Evolutionary conservation across 2,113 vertebrate genomes (phyloP), one percentile per base, ranked within the genome.

Genomic region (Riparia riparia): DNA sequence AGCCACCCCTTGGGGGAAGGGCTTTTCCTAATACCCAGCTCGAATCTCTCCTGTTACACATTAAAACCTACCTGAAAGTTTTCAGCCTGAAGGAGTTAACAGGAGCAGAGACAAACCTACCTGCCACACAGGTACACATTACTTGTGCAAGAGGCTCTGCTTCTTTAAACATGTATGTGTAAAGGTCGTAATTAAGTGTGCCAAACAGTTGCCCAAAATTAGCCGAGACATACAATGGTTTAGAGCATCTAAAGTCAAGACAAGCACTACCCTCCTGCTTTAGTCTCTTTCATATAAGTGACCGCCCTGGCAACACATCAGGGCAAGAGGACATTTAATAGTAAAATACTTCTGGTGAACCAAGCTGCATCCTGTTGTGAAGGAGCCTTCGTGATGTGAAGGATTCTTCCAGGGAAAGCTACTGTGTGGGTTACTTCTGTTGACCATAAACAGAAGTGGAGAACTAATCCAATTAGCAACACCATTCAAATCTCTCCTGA

Each of bases 51-150:
- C 6, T 18, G 29, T 32, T 44, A 41, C n/a, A 21, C 25, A 16
- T 4, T 21, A 25, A 66, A 61, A 57, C 70, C 28, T 12, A 14
- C 25, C 84, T 26, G 37, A 16, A 47, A 26, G 58, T 60, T 68
- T 42, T 25, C 58, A 3, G 51, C 3, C 11, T 18, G 34, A 60
- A 54, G 14, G 17, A 19, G 19, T 0, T 15, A 42, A 12, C 31
- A 66, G n/a, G 50, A 20, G 41, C 0, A 0, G 18, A 61, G 42
- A 15, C 21, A 32, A 69, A 58, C 26, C 5, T 16, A 53, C 14
- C 60, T 44, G 12, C 50, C 25, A 13, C 20, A 2, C 5, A 10
- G 25, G 12, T 31, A 18, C 13, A 0, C 0, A 0, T 17, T 10
- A 13, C 6, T 54, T 50, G 18, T 45, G 16, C 6, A 25, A 50